A percentile compares a stretch with the other conserved stretches of the same genome.
These are phyloP conservation scores for Suillia variegata DNA, from an alignment of 2,888 invertebrate genomes.

Conservation along the genomic window DNA sequence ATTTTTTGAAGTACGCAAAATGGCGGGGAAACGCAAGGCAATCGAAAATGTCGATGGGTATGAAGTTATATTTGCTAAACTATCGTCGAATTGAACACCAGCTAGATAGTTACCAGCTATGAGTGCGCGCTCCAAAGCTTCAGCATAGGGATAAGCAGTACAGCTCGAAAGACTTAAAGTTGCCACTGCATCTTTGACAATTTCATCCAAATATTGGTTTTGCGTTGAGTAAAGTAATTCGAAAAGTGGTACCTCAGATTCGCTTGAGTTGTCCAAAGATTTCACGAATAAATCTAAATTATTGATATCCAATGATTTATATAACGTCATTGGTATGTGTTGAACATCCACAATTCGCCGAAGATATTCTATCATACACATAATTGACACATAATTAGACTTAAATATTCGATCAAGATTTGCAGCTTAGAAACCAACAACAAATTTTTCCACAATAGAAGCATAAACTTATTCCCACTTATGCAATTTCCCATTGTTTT, in stretches of 20 bases:
- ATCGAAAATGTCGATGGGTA: slow-evolving; percentile 64
- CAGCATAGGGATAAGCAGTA: slow-evolving; percentile 28
- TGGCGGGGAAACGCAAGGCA: slow-evolving; percentile 70
- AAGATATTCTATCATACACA: too few species aligned
- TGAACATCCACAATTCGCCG: slow-evolving; percentile 71
- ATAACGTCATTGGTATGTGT: slow-evolving; percentile 38
- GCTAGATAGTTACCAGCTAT: slow-evolving; percentile 49
- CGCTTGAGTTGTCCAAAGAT: too few species aligned
- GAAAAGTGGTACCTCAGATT: slow-evolving; percentile 8
- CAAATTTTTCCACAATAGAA: slow-evolving; percentile 86
- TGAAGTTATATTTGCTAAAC: slow-evolving; percentile 41
- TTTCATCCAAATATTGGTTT: slow-evolving; percentile 54
- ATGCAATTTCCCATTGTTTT: slow-evolving; percentile 42
- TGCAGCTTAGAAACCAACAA: slow-evolving; percentile 75
- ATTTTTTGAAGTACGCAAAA: slow-evolving; percentile 62
- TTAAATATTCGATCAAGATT: slow-evolving; percentile 70
- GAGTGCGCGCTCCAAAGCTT: slow-evolving; percentile 31
- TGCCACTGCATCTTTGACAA: slow-evolving; percentile 47
- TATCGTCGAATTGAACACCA: slow-evolving; percentile 68
- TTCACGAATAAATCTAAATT: slow-evolving; percentile 49
- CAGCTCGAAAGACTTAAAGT: slow-evolving; percentile 31
- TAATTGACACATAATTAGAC: too few species aligned
- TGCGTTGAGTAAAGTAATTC: slow-evolving; percentile 63
- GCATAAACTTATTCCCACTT: slow-evolving; percentile 66
- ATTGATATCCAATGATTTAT: slow-evolving; percentile 55